A percentile compares a stretch with the other conserved stretches of the same genome.
Conservation (phyloP, 2,888 invertebrate species). For the Helicoverpa assulta region DNA sequence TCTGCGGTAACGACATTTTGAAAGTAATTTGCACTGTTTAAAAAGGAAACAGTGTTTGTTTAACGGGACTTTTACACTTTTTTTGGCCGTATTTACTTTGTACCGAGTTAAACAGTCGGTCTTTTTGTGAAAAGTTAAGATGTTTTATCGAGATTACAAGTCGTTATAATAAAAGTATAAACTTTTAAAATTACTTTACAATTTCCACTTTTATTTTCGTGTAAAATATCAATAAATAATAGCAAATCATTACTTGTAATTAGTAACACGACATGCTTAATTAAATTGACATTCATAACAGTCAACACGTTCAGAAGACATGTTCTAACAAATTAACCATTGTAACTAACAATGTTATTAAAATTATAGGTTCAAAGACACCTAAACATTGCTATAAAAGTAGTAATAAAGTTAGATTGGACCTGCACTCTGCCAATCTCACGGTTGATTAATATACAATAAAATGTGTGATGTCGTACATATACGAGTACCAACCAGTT, state of each 20-base stretch:
- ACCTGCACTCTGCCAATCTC: constrained; percentile 37
- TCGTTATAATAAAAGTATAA: background rate
- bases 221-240: background rate
- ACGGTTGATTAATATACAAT: constrained; percentile 65
- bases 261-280: constrained; percentile 70
- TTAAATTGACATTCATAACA: too few relatives aligned
- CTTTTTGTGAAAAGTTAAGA: constrained; percentile 29
- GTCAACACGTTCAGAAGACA: background rate
- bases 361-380: constrained; percentile 4
- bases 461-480: constrained; percentile 40
- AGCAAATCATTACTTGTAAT: background rate
- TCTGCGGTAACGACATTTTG: constrained; percentile 57
- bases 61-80: constrained; percentile 43
- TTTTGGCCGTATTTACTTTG: constrained; percentile 36
- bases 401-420: constrained; percentile 1
- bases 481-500: constrained; percentile 30
- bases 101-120: constrained; percentile 38
- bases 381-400: constrained; percentile 8
- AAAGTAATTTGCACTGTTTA: constrained; percentile 56
- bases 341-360: too few relatives aligned
- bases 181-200: background rate
- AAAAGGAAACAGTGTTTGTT: constrained; percentile 42
- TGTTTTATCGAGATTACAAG: constrained; percentile 18
- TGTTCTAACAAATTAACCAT: background rate
- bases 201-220: background rate